phyloP scores from a whole-genome alignment of 2,888 invertebrate species.

The Apomyelois bistriatella region DNA sequence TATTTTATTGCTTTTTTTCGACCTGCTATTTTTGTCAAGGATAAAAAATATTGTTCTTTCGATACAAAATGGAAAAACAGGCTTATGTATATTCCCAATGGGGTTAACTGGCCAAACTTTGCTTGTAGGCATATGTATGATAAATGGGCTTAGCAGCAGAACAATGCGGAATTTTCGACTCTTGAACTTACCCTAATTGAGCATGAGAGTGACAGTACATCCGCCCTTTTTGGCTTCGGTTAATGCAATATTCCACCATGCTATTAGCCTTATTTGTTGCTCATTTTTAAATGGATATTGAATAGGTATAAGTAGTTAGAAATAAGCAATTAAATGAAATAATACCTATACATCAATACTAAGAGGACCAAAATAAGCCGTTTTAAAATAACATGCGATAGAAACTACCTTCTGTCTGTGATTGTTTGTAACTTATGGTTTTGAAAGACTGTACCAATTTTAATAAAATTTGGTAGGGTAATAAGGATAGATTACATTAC shows the following conservation, averaged over 20 bases:
- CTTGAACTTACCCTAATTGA: conserved; percentile 44
- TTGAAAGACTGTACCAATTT: no score
- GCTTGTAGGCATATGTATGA: conserved; percentile 24
- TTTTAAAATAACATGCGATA: no score
- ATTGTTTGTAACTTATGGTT: no score
- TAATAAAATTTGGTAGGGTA: no score
- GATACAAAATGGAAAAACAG: not conserved
- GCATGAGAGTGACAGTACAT: conserved; percentile 44
- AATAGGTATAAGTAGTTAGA: no score
- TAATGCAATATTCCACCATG: conserved; percentile 33
- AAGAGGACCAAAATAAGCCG: no score
- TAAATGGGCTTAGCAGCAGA: conserved; percentile 28
- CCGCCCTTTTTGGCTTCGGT: conserved; percentile 24
- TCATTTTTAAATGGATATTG: conserved; percentile 19
- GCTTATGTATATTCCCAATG: conserved; percentile 15
- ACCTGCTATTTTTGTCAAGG: not conserved
- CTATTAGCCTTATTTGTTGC: conserved; percentile 30
- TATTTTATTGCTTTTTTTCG: not conserved
- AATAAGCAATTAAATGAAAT: no score
- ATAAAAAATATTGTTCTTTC: not conserved
- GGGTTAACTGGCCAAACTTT: conserved; percentile 15
- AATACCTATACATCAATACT: no score
- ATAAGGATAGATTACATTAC: no score
- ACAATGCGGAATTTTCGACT: conserved; percentile 40
- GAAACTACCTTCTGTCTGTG: no score